Conservation (phyloP, 2,113 vertebrate species). For the Hymenochirus boettgeri region DNA sequence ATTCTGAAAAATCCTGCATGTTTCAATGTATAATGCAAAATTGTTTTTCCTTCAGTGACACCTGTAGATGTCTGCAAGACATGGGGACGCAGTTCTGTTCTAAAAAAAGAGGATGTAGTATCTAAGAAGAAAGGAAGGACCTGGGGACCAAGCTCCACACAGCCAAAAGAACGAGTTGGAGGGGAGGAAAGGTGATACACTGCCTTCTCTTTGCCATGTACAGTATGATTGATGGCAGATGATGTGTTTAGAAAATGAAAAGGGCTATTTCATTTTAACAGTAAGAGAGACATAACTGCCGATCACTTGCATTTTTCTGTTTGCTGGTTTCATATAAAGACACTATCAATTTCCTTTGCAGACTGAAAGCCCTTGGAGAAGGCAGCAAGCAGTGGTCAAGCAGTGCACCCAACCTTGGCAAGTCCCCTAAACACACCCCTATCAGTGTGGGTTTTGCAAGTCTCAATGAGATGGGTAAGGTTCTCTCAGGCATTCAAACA, state of each 20-base stretch:
- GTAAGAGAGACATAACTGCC: too few relatives aligned
- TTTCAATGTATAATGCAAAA: background rate
- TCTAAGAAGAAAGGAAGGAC: conserved; percentile 86
- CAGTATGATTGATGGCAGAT: background rate
- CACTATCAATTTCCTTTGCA: conserved; percentile 46
- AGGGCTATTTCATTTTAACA: background rate
- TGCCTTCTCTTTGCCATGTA: background rate
- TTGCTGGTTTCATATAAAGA: too few relatives aligned
- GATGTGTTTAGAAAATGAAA: background rate
- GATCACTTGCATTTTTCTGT: too few relatives aligned
- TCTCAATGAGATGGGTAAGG: conserved; percentile 86
- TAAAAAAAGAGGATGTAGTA: conserved; percentile 75
- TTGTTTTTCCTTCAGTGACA: conserved; percentile 62
- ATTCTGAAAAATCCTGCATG: background rate
- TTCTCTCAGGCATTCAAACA: too few relatives aligned
- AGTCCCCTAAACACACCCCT: conserved; percentile 80
- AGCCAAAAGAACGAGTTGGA: conserved; percentile 73
- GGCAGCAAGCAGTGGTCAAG: conserved; percentile 84
- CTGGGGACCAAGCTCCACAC: conserved; percentile 87
- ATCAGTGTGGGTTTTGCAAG: conserved; percentile 79
- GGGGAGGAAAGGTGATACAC: conserved; percentile 79
- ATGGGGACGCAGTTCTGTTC: conserved; percentile 75
- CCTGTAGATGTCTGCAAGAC: conserved; percentile 79
- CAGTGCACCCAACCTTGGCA: conserved; percentile 85
- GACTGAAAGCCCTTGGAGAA: conserved; percentile 79